Conservation (phyloP, 1,140 invertebrate species). For the Amphibalanus amphitrite region DNA sequence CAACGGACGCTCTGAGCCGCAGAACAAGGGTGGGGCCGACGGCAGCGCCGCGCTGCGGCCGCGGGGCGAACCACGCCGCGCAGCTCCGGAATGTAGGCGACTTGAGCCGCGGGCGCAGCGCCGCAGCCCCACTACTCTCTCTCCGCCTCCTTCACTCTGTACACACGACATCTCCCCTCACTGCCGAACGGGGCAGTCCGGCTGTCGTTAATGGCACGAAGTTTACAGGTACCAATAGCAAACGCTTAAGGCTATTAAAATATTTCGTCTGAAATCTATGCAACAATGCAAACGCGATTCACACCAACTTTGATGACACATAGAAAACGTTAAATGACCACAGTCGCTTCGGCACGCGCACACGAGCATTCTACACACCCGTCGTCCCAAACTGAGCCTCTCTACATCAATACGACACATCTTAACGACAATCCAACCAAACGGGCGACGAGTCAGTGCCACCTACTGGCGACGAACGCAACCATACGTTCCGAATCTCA, state of each 20-base stretch:
- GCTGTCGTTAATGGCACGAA: not conserved
- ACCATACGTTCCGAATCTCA: not conserved
- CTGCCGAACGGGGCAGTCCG: too few species aligned
- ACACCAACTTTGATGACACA: not conserved
- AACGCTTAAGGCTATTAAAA: not conserved
- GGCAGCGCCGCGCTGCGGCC: too few species aligned
- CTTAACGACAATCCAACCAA: not conserved
- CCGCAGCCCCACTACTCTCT: not conserved
- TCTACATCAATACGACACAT: not conserved
- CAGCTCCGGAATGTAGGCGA: too few species aligned
- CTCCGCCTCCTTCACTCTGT: not conserved
- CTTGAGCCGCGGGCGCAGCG: too few species aligned
- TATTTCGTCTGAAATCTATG: not conserved
- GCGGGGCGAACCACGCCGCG: too few species aligned
- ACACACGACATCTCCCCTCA: too few species aligned
- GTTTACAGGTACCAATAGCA: not conserved
- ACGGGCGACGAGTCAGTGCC: not conserved
- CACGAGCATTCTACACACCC: not conserved
- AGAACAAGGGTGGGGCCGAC: too few species aligned
- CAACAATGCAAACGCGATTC: not conserved
- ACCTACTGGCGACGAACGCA: not conserved
- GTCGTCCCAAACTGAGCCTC: not conserved
- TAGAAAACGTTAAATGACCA: not conserved
- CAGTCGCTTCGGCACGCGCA: not conserved
- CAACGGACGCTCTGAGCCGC: too few species aligned